Percentiles rank a stretch among this genome's conserved stretches.
Conservation (phyloP, 2,888 invertebrate genomes). For the Caenorhabditis sp. region DNA sequence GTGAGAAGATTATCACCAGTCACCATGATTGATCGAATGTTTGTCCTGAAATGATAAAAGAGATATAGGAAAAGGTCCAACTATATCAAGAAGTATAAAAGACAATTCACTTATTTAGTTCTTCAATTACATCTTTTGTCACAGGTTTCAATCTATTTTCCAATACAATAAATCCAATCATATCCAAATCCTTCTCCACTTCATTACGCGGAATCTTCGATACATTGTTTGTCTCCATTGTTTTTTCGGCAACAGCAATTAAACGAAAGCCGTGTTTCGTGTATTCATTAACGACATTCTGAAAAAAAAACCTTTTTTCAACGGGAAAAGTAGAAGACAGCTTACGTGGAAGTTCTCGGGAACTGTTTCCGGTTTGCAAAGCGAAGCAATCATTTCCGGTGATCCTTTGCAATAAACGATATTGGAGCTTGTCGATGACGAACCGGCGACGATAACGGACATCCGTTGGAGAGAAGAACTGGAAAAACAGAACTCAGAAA, state of each 20-base stretch:
- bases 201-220: constrained; percentile 50
- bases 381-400: constrained; percentile 74
- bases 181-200: constrained; percentile 76
- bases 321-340: no score
- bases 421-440: constrained; percentile 57
- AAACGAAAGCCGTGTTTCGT: constrained; percentile 72
- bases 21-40: constrained; percentile 84
- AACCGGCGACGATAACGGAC: constrained; percentile 74
- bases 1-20: constrained; percentile 93
- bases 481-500: constrained; percentile 25
- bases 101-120: constrained; percentile 58
- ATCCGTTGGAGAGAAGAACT: constrained; percentile 75
- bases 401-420: constrained; percentile 75
- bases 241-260: constrained; percentile 72
- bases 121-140: constrained; percentile 72
- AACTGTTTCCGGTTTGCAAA: constrained; percentile 74
- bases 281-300: constrained; percentile 33
- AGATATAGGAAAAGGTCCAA: no score
- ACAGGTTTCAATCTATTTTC: constrained; percentile 83
- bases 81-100: no score
- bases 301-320: no score
- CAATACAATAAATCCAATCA: constrained; percentile 87
- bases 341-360: constrained; percentile 39
- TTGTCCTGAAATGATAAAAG: constrained; percentile 77
- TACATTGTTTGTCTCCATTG: constrained; percentile 14